Evolutionary conservation across 1,140 invertebrate species (phyloP).

Genomic region (Philotrypesis tridentata): DNA sequence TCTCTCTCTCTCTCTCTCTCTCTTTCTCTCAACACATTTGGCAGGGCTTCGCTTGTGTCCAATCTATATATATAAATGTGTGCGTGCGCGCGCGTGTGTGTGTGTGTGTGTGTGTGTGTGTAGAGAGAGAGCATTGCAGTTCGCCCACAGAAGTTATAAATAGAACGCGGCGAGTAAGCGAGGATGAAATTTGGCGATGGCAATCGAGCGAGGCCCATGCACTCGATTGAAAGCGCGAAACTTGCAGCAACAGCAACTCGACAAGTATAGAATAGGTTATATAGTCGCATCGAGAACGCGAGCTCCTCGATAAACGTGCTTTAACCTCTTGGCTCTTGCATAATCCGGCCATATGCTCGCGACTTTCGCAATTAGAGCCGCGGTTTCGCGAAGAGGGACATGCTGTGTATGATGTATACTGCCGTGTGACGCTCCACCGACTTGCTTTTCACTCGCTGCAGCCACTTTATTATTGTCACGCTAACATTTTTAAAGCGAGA

Average conservation of each 20-base stretch:
- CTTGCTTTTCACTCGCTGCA: neutral
- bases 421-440: neutral
- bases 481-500: no score
- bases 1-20: neutral
- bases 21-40: neutral
- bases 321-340: neutral
- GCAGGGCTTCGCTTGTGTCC: neutral
- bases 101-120: no score
- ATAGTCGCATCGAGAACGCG: neutral
- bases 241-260: neutral
- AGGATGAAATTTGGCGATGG: neutral
- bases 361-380: neutral
- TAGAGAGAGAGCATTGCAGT: no score
- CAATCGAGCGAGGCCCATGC: neutral
- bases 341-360: neutral
- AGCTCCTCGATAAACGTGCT: slow-evolving; percentile 1
- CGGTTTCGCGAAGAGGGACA: neutral
- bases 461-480: no score
- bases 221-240: neutral
- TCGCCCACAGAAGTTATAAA: neutral
- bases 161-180: neutral
- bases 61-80: neutral
- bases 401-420: neutral
- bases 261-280: neutral
- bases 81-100: no score